Base-by-base conservation (phyloP, 2,888 invertebrate species). In the Acanthosepion esculentum region DNA sequence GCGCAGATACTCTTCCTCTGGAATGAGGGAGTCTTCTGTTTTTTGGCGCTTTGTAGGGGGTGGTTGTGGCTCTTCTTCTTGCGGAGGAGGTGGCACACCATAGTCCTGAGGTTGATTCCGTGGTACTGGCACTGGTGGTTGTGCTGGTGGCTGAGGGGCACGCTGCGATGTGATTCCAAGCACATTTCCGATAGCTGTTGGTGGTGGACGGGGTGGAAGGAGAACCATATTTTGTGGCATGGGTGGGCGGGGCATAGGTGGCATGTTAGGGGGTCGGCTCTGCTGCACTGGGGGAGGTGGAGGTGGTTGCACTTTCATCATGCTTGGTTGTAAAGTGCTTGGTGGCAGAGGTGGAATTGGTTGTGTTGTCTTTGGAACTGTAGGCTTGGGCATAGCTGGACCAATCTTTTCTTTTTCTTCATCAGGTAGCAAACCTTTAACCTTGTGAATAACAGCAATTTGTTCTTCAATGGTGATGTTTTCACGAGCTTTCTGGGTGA, bases 371-470 rank as follows among this genome's bases (percentile, higher is more conserved):
- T 48, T 41, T 0, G 41, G 92, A 29, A 92, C 50, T 20, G 94
- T 48, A 0, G 59, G 59, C 95, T 96, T 96, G 0, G 97, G 97
- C 94, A 97, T 96, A 15, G 97, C 97, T 98, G 99, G 99, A 0
- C 99, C 99, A 96, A 99, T 99, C 97, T 99, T 99, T 97, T 99
- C 99, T 96, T 99, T 99, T 97, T 99, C 99, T 97, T 99, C 99
- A 97, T 99, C 99, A 0, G 99, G 99, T 23, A 99, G 98, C 12
- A 99, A 98, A 6, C 99, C 99, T 97, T 99, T 99, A 2, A 99
- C 98, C 98, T 99, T 99, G 97, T 99, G 99, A 96, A 99, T 99
- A 98, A 99, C 99, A 97, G 99, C 99, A 96, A 99, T 99, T 98
- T 99, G 99, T 96, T 99, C 99, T 97, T 99, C 99, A 59, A 99